Evolutionary conservation across 2,113 vertebrate genomes (phyloP).

Genomic region (Lathamus discolor): DNA sequence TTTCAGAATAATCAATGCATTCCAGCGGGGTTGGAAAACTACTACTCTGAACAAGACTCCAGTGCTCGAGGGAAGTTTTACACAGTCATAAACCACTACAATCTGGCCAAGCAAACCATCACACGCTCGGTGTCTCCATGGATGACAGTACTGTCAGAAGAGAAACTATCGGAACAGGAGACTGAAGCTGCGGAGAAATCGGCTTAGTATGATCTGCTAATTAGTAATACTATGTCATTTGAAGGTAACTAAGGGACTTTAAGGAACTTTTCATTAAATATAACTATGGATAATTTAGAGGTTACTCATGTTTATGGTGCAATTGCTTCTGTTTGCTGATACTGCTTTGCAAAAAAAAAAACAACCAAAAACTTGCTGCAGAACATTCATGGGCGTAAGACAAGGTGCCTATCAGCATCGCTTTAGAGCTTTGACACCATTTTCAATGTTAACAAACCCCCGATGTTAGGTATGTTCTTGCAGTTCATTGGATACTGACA

Average conservation of each 20-base stretch:
- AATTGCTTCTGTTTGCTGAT: constrained; percentile 80
- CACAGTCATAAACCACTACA: constrained; percentile 95
- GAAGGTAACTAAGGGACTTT: constrained; percentile 72
- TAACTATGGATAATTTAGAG: constrained; percentile 77
- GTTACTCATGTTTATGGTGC: constrained; percentile 81
- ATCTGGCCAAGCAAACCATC: constrained; percentile 93
- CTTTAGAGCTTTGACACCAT: constrained; percentile 63
- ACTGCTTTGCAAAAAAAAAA: constrained; percentile 77
- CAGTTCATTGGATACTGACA: constrained; percentile 55
- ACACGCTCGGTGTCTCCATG: constrained; percentile 91
- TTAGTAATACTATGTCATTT: constrained; percentile 63
- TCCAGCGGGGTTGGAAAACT: constrained; percentile 89
- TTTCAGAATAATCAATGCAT: constrained; percentile 91
- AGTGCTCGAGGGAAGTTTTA: constrained; percentile 89
- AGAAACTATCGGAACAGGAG: constrained; percentile 93
- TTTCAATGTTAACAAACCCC: constrained; percentile 10
- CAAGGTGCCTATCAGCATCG: constrained; percentile 53
- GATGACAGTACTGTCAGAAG: constrained; percentile 94
- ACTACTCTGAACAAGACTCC: constrained; percentile 88
- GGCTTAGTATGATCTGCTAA: constrained; percentile 75
- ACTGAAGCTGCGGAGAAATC: constrained; percentile 89
- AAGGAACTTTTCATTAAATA: constrained; percentile 75
- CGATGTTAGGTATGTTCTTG: constrained; percentile 36
- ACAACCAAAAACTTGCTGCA: constrained; percentile 51
- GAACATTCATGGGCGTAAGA: constrained; percentile 50